Evolutionary conservation across 1,140 invertebrate genomes (phyloP).

Genomic region (Zaprionus ornatus): DNA sequence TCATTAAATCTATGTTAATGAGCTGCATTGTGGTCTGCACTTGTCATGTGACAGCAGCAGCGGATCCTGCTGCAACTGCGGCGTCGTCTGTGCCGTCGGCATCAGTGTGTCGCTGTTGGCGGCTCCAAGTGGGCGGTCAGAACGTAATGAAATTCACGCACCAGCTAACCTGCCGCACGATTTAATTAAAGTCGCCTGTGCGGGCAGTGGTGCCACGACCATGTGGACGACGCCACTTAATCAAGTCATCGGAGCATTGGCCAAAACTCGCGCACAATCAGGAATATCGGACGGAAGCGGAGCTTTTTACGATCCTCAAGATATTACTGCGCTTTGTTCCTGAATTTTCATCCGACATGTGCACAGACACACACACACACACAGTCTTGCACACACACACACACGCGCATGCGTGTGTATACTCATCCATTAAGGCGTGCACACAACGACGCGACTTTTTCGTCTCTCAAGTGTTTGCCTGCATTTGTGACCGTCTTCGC

Average conservation of each 20-base stretch:
- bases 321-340: conserved; percentile 17
- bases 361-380: neutral
- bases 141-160: conserved; percentile 54
- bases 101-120: conserved; percentile 4
- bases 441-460: conserved; percentile 79
- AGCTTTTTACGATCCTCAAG: conserved; percentile 48
- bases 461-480: conserved; percentile 74
- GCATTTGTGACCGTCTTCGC: conserved; percentile 66
- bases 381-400: too few species aligned
- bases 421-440: conserved; percentile 79
- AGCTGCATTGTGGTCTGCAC: conserved; percentile 44
- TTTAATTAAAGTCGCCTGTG: conserved; percentile 62
- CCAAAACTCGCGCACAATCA: conserved; percentile 65
- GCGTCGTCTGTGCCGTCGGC: neutral
- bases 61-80: conserved; percentile 32
- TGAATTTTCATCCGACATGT: conserved; percentile 18
- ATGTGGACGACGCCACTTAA: conserved; percentile 62
- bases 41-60: conserved; percentile 58
- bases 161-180: conserved; percentile 37
- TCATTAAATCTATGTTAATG: conserved; percentile 83
- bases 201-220: conserved; percentile 6
- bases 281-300: conserved; percentile 39
- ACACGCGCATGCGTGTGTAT: conserved; percentile 40
- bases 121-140: conserved; percentile 33
- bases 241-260: conserved; percentile 66